Evolutionary conservation across 2,888 invertebrate species (phyloP).

Genomic region (Bedellia somnulentella): DNA sequence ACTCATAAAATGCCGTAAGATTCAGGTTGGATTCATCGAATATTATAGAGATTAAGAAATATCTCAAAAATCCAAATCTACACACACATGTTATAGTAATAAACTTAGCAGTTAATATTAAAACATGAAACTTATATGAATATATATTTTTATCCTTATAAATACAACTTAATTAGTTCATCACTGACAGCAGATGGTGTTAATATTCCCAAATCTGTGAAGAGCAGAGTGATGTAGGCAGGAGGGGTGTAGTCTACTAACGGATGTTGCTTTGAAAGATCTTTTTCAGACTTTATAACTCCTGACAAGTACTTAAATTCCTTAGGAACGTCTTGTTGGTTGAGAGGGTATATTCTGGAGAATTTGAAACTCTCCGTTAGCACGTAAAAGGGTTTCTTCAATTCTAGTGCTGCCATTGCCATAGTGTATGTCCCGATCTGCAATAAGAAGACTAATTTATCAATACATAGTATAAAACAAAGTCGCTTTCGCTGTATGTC

Average conservation of each 20-base stretch:
- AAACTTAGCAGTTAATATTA: no score
- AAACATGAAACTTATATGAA: neutral
- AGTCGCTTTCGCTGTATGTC: no score
- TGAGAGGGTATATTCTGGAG: slow-evolving; percentile 88
- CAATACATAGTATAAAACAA: no score
- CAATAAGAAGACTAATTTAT: slow-evolving; percentile 16
- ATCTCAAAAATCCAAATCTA: no score
- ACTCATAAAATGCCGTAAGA: no score
- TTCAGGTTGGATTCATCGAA: no score
- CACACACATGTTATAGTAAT: no score
- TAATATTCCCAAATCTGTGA: slow-evolving; percentile 94
- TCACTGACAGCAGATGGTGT: slow-evolving; percentile 98
- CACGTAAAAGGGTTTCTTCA: slow-evolving; percentile 95
- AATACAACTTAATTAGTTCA: slow-evolving; percentile 93
- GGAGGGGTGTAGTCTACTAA: slow-evolving; percentile 98
- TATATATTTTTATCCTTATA: slow-evolving; percentile 19
- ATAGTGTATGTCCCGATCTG: slow-evolving; percentile 85
- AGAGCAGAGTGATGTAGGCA: slow-evolving; percentile 84
- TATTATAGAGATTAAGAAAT: no score
- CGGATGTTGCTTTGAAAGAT: slow-evolving; percentile 73
- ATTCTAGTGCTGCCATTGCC: slow-evolving; percentile 81
- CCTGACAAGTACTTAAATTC: slow-evolving; percentile 75
- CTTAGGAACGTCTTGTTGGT: slow-evolving; percentile 86
- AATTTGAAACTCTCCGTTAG: slow-evolving; percentile 98
- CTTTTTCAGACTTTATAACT: slow-evolving; percentile 35